Conservation (phyloP, 2,113 vertebrate genomes). For the Notothenia rossii region DNA sequence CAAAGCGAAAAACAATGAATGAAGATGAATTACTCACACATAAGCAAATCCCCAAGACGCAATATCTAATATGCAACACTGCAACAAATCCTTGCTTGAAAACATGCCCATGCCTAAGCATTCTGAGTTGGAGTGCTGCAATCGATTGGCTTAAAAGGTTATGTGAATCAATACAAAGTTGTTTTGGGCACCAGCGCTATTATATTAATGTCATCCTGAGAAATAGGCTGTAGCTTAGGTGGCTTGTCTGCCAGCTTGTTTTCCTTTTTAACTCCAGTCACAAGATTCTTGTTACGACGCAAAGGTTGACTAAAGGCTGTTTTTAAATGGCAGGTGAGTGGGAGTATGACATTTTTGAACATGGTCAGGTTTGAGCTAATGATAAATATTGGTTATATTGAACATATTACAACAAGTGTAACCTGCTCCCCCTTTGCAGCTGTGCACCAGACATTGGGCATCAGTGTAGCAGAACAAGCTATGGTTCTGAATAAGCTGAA, state of each 20-base stretch:
- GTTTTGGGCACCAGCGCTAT: slow-evolving; percentile 82
- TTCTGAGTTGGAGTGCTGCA: slow-evolving; percentile 77
- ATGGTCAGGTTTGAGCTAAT: too few species aligned
- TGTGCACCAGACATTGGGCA: not conserved
- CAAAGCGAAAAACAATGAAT: not conserved
- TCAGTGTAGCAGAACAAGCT: slow-evolving; percentile 6
- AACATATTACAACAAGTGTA: not conserved
- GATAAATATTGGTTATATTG: not conserved
- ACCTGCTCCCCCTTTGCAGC: not conserved
- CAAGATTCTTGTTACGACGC: slow-evolving; percentile 54
- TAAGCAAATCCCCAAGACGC: slow-evolving; percentile 33
- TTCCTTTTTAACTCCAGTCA: slow-evolving; percentile 73
- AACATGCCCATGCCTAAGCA: slow-evolving; percentile 68
- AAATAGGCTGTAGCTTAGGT: slow-evolving; percentile 81
- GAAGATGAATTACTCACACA: slow-evolving; percentile 30
- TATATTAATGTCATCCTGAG: slow-evolving; percentile 85
- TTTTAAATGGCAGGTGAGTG: slow-evolving; percentile 39
- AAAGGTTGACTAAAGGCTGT: slow-evolving; percentile 44
- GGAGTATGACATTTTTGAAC: not conserved
- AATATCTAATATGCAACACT: slow-evolving; percentile 67
- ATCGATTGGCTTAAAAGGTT: slow-evolving; percentile 85
- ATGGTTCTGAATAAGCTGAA: slow-evolving; percentile 42
- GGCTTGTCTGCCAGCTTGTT: slow-evolving; percentile 75
- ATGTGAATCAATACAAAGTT: slow-evolving; percentile 84
- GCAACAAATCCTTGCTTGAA: slow-evolving; percentile 68